phyloP scores from a whole-genome alignment of 2,113 vertebrate species.

The Colossoma macropomum region DNA sequence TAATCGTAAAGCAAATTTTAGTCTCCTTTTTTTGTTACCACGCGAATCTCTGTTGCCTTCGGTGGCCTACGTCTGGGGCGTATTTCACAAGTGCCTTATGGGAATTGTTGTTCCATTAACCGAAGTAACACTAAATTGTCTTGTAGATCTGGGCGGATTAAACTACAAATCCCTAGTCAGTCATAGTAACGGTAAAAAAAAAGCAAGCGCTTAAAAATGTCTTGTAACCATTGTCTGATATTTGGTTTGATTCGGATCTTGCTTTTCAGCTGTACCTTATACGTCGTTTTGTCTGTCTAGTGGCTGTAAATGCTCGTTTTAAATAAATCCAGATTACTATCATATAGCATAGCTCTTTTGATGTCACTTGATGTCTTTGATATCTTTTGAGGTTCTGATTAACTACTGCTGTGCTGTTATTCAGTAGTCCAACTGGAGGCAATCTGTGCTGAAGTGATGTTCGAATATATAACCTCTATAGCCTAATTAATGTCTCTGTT shows the following conservation, averaged over 20 bases:
- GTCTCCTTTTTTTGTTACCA: constrained; percentile 41
- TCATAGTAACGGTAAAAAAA: background rate
- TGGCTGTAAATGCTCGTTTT: background rate
- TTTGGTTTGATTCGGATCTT: too few species aligned
- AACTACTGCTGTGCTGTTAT: too few species aligned
- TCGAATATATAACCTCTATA: background rate
- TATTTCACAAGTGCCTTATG: constrained; percentile 16
- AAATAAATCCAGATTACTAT: too few species aligned
- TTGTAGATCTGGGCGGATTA: background rate
- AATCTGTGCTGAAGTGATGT: too few species aligned
- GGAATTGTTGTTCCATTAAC: constrained; percentile 37
- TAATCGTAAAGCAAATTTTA: background rate
- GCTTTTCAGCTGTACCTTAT: background rate
- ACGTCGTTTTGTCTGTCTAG: background rate
- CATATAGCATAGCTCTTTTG: too few species aligned
- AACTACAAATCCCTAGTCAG: constrained; percentile 46
- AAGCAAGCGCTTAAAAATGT: background rate
- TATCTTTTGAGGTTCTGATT: too few species aligned
- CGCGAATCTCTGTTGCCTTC: constrained; percentile 55
- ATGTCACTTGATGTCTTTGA: too few species aligned
- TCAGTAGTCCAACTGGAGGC: too few species aligned
- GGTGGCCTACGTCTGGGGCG: constrained; percentile 55
- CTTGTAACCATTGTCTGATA: background rate
- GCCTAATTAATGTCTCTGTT: background rate
- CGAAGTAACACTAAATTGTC: too few species aligned